These are phyloP conservation scores for Creontiades dilutus DNA, from an alignment of 2,888 invertebrate species.

Conservation along the genomic window DNA sequence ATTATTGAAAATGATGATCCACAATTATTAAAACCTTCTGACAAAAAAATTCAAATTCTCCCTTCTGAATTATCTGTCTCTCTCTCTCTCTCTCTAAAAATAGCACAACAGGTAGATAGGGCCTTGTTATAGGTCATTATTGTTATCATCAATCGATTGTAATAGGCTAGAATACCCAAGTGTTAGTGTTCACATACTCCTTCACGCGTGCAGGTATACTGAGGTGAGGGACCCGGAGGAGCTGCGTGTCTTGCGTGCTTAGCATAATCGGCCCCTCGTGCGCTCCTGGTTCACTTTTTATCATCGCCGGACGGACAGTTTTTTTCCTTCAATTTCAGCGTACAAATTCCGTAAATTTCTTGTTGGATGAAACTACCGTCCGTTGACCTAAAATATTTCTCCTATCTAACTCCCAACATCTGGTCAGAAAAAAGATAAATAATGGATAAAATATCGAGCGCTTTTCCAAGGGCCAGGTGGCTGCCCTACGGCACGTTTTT, in stretches of 20 bases:
- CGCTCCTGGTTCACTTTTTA: neutral
- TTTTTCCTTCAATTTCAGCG: neutral
- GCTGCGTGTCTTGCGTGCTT: slow-evolving; percentile 24
- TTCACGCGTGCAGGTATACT: neutral
- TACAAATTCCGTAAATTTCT: neutral
- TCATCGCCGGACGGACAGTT: neutral
- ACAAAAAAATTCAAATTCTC: too few species aligned
- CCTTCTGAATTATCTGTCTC: too few species aligned
- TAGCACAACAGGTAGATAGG: too few species aligned
- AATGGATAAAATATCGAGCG: too few species aligned
- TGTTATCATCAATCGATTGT: too few species aligned
- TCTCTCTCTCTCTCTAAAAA: too few species aligned
- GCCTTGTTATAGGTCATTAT: too few species aligned
- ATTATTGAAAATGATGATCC: too few species aligned
- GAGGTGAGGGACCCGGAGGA: neutral
- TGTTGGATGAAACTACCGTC: neutral
- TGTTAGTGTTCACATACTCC: neutral
- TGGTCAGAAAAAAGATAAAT: neutral
- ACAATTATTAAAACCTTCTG: too few species aligned
- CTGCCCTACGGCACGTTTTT: too few species aligned
- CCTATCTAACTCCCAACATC: neutral
- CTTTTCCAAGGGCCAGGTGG: too few species aligned
- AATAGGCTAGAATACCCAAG: too few species aligned
- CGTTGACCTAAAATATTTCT: slow-evolving; percentile 3
- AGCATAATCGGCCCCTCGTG: slow-evolving; percentile 1